Evolutionary conservation across 2,888 invertebrate genomes (phyloP), one percentile per base, ranked within the genome.

Genomic region (Theretra japonica): DNA sequence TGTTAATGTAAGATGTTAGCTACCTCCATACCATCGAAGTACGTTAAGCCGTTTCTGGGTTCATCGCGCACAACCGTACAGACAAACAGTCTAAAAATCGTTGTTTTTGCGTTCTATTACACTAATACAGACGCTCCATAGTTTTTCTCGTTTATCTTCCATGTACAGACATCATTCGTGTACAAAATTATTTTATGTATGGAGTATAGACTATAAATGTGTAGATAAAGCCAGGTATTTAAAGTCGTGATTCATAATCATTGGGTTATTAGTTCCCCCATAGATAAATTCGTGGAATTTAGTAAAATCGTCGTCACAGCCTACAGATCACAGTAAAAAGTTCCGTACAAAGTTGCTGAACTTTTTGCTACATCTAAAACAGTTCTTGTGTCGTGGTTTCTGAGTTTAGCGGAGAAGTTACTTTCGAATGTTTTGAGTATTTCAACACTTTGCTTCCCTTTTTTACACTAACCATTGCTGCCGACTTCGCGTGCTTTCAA

Each of bases 351-450:
- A 60, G 62, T 62, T 62, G 19, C 21, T 21, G 21, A 62, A 62
- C 62, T 62, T 62, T 41, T 62, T n/a, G 4, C 62, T 33, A 7
- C 62, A 41, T 62, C 62, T 62, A 62, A 62, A 62, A 41, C 62
- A 62, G 62, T 41, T 62, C 62, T 62, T 62, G 62, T 62, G 62
- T 62, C n/a, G 62, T 11, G 62, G 62, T 62, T 62, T 28, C 28
- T 30, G 59, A 59, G 59, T 28, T 59, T 21, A n/a, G 33, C 21
- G 62, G 62, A 21, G 33, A 62, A 62, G 30, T 58, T 58, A 33
- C 30, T 60, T 19, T n/a, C 7, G n/a, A 30, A 62, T 41, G 62
- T 41, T 41, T 41, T 33, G 41, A 41, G 33, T 62, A 21, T 21
- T 33, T 4, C n/a, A 53, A 53, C n/a, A n/a, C 53, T 53, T 53